Evolutionary conservation across 2,888 invertebrate genomes (phyloP).

Genomic region (Gastracanthus pulcherrimus): DNA sequence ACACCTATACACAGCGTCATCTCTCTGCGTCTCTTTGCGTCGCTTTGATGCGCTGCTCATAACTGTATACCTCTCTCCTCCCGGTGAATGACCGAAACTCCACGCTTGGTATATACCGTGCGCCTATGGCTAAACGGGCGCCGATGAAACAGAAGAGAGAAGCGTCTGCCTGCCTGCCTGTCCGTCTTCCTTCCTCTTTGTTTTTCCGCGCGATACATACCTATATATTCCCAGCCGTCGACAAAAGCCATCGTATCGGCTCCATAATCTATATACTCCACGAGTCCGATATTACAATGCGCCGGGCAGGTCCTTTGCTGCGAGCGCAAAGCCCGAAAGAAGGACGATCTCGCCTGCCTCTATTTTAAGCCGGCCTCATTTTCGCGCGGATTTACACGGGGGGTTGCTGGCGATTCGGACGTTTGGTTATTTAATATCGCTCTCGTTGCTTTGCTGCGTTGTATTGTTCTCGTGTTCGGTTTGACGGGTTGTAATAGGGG

Average conservation of each 20-base stretch:
- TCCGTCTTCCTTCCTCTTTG: too few relatives aligned
- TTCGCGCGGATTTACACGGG: neutral
- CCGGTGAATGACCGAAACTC: constrained; percentile 62
- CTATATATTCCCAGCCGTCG: neutral
- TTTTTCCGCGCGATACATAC: neutral
- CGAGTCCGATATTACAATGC: neutral
- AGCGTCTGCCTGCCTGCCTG: neutral
- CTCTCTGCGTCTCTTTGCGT: too few relatives aligned
- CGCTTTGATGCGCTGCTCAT: constrained; percentile 34
- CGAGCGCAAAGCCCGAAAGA: neutral
- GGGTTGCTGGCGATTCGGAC: too few relatives aligned
- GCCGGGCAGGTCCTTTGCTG: neutral
- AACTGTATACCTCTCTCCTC: constrained; percentile 55
- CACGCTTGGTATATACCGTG: neutral
- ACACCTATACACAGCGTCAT: too few relatives aligned
- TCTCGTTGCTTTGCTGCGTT: too few relatives aligned
- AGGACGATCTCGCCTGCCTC: neutral
- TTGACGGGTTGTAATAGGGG: neutral
- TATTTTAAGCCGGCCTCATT: neutral
- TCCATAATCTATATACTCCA: too few relatives aligned
- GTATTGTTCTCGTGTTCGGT: neutral
- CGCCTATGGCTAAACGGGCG: too few relatives aligned
- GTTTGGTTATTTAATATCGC: too few relatives aligned
- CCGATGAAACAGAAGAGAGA: neutral
- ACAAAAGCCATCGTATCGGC: neutral